Percentiles rank a stretch among this genome's conserved stretches.
Evolutionary conservation across 2,113 vertebrate species (phyloP).

Genomic region (Holacanthus passer): DNA sequence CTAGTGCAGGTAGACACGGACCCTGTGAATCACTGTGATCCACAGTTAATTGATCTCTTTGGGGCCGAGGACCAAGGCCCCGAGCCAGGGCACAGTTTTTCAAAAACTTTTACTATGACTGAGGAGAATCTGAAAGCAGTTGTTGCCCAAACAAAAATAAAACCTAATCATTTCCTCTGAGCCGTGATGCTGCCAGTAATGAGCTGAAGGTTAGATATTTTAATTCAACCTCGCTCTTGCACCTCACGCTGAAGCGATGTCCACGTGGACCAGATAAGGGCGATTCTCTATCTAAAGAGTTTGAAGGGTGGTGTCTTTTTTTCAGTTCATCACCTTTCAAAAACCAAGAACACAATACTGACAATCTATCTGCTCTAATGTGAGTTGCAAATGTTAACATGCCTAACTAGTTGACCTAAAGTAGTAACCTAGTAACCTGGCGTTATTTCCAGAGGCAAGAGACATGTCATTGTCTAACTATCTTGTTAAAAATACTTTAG

Average conservation of each 20-base stretch:
- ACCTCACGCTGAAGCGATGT: neutral
- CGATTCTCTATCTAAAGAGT: neutral
- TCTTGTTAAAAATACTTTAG: neutral
- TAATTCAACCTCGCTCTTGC: slow-evolving; percentile 8
- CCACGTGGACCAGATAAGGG: neutral
- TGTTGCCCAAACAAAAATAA: slow-evolving; percentile 19
- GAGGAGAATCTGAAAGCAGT: slow-evolving; percentile 30
- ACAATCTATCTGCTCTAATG: neutral
- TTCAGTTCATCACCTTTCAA: too few relatives aligned
- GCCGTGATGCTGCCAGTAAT: slow-evolving; percentile 15
- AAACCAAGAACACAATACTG: neutral
- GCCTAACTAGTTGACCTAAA: neutral
- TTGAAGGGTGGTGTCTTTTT: neutral
- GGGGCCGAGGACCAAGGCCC: slow-evolving; percentile 61
- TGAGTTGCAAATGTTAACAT: neutral
- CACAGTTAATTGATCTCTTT: slow-evolving; percentile 80
- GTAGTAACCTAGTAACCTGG: neutral
- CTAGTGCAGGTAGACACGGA: slow-evolving; percentile 59
- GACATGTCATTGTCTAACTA: neutral
- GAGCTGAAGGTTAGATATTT: slow-evolving; percentile 30
- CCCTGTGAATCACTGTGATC: slow-evolving; percentile 69
- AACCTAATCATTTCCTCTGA: slow-evolving; percentile 21
- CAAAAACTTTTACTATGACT: slow-evolving; percentile 12
- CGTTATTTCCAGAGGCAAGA: neutral
- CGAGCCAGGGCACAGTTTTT: slow-evolving; percentile 29